Base-by-base conservation (phyloP, 2,113 vertebrate species). In the Oryzias javanicus region DNA sequence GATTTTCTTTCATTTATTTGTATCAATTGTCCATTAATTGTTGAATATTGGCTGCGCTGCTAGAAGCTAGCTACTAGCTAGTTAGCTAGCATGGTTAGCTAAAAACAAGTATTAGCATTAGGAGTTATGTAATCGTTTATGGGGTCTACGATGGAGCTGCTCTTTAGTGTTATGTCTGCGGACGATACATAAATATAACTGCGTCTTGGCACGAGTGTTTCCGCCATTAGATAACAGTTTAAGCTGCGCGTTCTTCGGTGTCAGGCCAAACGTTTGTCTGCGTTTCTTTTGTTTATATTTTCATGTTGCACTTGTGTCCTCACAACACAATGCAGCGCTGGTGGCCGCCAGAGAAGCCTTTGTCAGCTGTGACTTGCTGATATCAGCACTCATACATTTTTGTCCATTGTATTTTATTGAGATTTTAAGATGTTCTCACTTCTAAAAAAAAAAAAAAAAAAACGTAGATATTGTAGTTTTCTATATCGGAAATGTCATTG, bases 21-120 rank as follows among this genome's bases (percentile, higher is more conserved):
- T 35, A 51, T 50, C 60, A 1, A 7, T 3, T 25, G 25, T 2
- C 17, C 18, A 16, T 4, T 1, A 5, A 13, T 45, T 50, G 17
- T 48, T 5, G 2, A 3, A n/a, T 6, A 41, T 70, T 67, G 67
- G 19, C 0, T 75, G 64, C 77, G 66, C 72, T 72, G 75, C 60
- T 47, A 22, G 15, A n/a, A 67, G 70, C 70, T 74, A 71, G 41
- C 55, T 15, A 42, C 64, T 70, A 58, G 62, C 82, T 85, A 78
- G 62, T 80, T 85, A 78, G 67, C 27, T 35, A 35, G 35, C 35
- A 35, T 12, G 35, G 51, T 65, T 78, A 74, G 75, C 79, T 85
- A 86, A 78, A 88, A 88, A 88, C 87, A 90, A 88, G 89, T 75
- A 54, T 74, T 78, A 76, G 61, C 79, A 61, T 83, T 72, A 67